Conservation (phyloP, 2,888 invertebrate species). For the Biston betularia region DNA sequence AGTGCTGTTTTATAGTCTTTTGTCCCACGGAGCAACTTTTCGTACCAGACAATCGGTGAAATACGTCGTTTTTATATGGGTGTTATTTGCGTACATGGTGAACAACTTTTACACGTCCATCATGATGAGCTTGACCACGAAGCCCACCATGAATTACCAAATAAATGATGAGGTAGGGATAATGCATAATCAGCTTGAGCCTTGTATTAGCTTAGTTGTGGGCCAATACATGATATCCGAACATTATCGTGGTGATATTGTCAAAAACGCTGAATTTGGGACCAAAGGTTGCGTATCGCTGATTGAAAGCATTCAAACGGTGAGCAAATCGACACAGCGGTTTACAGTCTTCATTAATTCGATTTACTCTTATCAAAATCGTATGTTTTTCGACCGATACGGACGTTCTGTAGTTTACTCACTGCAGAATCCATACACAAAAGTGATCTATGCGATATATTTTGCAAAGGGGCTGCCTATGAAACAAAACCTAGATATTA, state of each 20-base stretch:
- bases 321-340: conserved; percentile 50
- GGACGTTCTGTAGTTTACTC: conserved; percentile 48
- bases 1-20: conserved; percentile 53
- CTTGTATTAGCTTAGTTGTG: conserved; percentile 61
- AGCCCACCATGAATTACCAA: conserved; percentile 44
- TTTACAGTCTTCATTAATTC: conserved; percentile 55
- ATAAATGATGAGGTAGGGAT: conserved; percentile 47
- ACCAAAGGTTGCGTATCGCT: conserved; percentile 43
- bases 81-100: conserved; percentile 57
- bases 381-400: conserved; percentile 51
- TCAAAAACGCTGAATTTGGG: conserved; percentile 2
- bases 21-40: conserved; percentile 54
- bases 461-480: conserved; percentile 69
- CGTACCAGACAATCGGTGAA: conserved; percentile 43
- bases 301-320: conserved; percentile 52
- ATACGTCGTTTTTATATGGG: conserved; percentile 57
- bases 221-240: conserved; percentile 37
- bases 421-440: conserved; percentile 53
- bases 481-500: conserved; percentile 44
- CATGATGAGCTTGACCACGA: conserved; percentile 50
- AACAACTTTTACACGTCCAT: conserved; percentile 51
- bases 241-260: conserved; percentile 4
- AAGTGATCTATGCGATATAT: conserved; percentile 62
- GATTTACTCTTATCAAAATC: conserved; percentile 50
- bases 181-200: conserved; percentile 45